Evolutionary conservation across 2,113 vertebrate species (phyloP).

Genomic region (Marcusenius ussheri): DNA sequence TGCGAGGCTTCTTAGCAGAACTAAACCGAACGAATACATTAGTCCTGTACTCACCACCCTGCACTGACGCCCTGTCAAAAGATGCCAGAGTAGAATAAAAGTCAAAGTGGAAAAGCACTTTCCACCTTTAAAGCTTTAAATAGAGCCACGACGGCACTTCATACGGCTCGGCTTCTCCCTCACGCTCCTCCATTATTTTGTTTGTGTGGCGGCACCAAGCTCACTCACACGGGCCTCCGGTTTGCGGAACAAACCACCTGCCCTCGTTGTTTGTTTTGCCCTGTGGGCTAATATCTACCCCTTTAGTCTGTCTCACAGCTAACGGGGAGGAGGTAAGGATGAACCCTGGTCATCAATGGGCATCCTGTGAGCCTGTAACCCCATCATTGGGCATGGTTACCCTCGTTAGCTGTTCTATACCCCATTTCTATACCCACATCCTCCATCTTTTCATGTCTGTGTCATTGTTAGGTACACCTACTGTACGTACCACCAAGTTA

Average conservation of each 20-base stretch:
- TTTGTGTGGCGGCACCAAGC: not conserved
- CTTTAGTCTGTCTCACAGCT: not conserved
- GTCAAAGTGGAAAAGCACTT: not conserved
- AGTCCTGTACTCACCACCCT: not conserved
- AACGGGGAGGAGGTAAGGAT: not conserved
- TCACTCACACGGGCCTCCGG: not conserved
- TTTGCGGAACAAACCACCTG: not conserved
- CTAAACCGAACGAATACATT: not conserved
- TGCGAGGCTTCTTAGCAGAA: not conserved
- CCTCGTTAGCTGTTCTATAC: not conserved
- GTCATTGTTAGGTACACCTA: not conserved
- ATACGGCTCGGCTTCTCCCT: not conserved
- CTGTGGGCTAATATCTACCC: not conserved
- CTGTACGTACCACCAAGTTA: not conserved
- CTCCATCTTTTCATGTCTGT: not conserved
- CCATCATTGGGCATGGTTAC: not conserved
- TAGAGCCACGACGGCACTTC: not conserved
- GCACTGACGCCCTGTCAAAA: not conserved
- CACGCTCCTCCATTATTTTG: not conserved
- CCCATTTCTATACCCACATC: not conserved
- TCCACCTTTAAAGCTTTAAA: not conserved
- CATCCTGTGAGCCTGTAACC: not conserved
- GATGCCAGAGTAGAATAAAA: not conserved
- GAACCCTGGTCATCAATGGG: not conserved
- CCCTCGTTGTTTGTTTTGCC: not conserved